Base-by-base conservation (phyloP, 2,888 invertebrate genomes). In the Rhagonycha fulva region DNA sequence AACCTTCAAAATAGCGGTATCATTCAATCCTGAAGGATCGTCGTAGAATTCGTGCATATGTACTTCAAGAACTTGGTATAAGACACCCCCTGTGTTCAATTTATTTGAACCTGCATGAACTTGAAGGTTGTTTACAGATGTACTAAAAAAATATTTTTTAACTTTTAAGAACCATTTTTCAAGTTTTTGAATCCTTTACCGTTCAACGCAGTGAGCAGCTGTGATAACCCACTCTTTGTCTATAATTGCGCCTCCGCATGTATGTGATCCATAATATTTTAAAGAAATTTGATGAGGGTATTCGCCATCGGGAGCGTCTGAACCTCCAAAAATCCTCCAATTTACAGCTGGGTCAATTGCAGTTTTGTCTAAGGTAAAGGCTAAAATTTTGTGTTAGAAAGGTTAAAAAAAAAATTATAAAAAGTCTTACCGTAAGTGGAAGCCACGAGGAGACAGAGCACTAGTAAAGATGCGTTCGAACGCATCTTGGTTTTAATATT, bases 41-140 rank as follows among this genome's bases (percentile, higher is more conserved):
- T 90, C 83, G 82, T 89, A 91, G 2, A 86, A 60, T 19, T 88
- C 85, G 80, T 91, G 90, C 12, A 87, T 76, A 19, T 88, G 83
- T 76, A 89, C 86, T 11, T 82, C 77, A 0, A 87, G 83, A 0
- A 89, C 87, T 0, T 82, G 72, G 82, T 90, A 89, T 3, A 77
- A 81, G 9, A 85, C 85, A 0, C 91, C 91, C 0, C 90, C 90
- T 0, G 78, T 62, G 0, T 84, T 14, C 14, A 62, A 7, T 14
- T 62, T 87, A 30, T 85, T 85, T 69, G 83, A 83, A 0, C 89
- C 90, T 1, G 89, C 90, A 0, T 90, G 89, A 30, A 90, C 12
- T 9, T 26, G 14, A 61, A 19, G 26, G 2, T 14, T 7, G 10
- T 66, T 12, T 14, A n/a, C 0, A 19, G 62, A 4, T 5, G 3